Evolutionary conservation across 2,113 vertebrate species (phyloP), one percentile per base, ranked within the genome.

Genomic region (Podarcis muralis): DNA sequence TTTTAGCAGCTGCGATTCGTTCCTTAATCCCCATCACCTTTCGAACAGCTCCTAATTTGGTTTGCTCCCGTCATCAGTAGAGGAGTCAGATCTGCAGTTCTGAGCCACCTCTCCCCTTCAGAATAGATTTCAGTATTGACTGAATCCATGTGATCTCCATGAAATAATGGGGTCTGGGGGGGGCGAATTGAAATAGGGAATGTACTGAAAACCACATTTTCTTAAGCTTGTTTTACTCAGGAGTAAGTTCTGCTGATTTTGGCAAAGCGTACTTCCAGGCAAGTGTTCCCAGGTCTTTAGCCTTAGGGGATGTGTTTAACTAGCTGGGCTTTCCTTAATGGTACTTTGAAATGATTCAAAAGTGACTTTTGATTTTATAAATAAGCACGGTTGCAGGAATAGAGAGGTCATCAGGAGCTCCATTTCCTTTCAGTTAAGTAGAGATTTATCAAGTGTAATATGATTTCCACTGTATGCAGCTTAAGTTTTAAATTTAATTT

Each of bases 401-500:
- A 89, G 78, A 62, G 77, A 87, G 74, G 82, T 91, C 82, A 92
- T 90, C 66, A 84, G 87, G 81, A 37, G 25, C 68, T 91, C 89
- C 8, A 20, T 6, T 87, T 94, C 89, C 82, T 79, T 93, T 88
- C 71, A 9, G 27, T 93, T 91, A 91, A 87, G 84, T 94, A 62
- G 62, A 77, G 32, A 86, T 91, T 92, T 87, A 85, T 82, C 88
- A 88, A 91, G 15, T 74, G 27, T 88, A 91, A 71, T 66, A 35
- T 91, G 59, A 90, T 90, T 93, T 93, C 81, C 91, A 53, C 71
- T 86, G 5, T 77, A 37, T 86, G 76, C 82, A 78, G 57, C 90
- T 91, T 86, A 91, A 6, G 0, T 89, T 94, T 92, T 90, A 89
- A 92, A 91, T 91, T 93, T 83, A 71, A 0, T 92, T 94, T 92